A percentile compares a stretch with the other conserved stretches of the same genome.
Conservation (phyloP, 2,113 vertebrate species). For the Phaethon lepturus region DNA sequence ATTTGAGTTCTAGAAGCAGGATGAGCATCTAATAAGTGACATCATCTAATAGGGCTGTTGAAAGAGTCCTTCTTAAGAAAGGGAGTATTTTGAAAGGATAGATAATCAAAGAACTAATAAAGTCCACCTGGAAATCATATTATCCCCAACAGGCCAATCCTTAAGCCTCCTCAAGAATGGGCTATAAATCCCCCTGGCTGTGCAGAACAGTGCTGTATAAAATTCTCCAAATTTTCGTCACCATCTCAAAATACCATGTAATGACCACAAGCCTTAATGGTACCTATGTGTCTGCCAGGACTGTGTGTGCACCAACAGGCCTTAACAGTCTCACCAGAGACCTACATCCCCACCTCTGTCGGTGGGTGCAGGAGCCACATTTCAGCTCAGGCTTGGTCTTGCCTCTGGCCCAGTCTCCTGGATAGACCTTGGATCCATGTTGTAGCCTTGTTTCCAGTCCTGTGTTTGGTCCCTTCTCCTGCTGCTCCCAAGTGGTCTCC, state of each 20-base stretch:
- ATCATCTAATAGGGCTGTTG: neutral
- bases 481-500: fast-evolving
- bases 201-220: neutral
- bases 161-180: neutral
- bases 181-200: neutral
- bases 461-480: neutral
- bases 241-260: neutral
- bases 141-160: neutral
- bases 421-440: neutral
- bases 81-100: neutral
- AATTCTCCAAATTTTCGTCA: neutral
- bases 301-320: neutral
- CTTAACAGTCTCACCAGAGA: fast-evolving
- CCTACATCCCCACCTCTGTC: neutral
- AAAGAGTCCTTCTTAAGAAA: neutral
- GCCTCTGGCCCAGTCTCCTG: neutral
- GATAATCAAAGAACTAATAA: neutral
- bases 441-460: neutral
- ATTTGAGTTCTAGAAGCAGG: neutral
- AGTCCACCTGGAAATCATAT: neutral
- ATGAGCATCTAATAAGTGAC: neutral
- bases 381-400: neutral
- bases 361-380: fast-evolving
- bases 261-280: neutral
- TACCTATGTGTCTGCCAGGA: neutral